Evolutionary conservation across 1,140 invertebrate species (phyloP), one percentile per base, ranked within the genome.

Genomic region (Halyomorpha halys): DNA sequence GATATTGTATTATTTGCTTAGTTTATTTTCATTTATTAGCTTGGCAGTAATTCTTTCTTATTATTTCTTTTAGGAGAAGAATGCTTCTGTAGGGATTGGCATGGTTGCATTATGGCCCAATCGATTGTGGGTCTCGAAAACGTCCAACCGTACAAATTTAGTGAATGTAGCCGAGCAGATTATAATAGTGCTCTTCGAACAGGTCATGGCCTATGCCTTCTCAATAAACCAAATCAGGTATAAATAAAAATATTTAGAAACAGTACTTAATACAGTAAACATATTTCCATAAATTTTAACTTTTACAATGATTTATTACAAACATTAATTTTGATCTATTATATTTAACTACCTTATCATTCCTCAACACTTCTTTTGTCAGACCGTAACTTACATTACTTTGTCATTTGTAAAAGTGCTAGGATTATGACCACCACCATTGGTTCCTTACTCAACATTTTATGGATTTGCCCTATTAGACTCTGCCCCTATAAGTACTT

Each of bases 91-190:
- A 81, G 85, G 47, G 91, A 94, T 76, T 94, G 91, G 91, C 92
- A 94, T 76, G 92, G 92, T 53, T 96, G 92, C 76, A 94, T 96
- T 72, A 96, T 96, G 92, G 87, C 88, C 45, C 87, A 91, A 76
- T 89, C 88, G 51, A 93, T 96, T 70, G 87, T 93, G 19, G 91
- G 91, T 34, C 77, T 86, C 70, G 89, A 94, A 73, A 91, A 91
- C 74, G 89, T 72, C 34, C 91, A 94, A 73, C 92, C 92, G 1
- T 94, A 94, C 77, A 93, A 91, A 77, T 94, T 94, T 76, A 91
- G 89, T 39, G 86, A 91, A 68, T 94, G 91, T 76, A 91, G 88
- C 72, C 82, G 85, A 75, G 81, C 85, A 47, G 90, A 93, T 75
- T 94, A 94, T 73, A 87, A 89, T 72, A 84, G 88, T 70, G 81